A percentile compares a stretch with the other conserved stretches of the same genome.
These are phyloP conservation scores for Andrena dorsata DNA, from an alignment of 2,888 invertebrate species.

Conservation along the genomic window DNA sequence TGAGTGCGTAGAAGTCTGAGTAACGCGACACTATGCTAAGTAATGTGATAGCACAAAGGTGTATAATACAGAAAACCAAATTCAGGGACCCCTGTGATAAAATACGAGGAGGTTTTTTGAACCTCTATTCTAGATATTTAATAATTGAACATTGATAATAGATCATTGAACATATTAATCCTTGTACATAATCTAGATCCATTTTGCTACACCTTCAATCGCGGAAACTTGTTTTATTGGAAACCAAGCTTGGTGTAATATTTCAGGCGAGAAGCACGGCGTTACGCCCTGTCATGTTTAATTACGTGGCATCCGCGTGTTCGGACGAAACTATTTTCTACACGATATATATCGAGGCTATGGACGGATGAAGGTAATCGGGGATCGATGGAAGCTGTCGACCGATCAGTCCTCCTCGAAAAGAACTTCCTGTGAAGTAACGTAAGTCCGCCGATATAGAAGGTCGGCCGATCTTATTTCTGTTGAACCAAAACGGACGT, in stretches of 20 bases:
- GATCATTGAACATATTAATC: no score
- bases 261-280: slow-evolving; percentile 14
- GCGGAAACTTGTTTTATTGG: background rate
- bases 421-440: slow-evolving; percentile 29
- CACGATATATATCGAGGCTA: background rate
- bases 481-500: slow-evolving; percentile 38
- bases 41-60: background rate
- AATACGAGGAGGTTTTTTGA: no score
- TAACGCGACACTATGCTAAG: background rate
- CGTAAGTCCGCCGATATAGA: slow-evolving; percentile 16
- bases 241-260: background rate
- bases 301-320: slow-evolving; percentile 6
- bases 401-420: slow-evolving; percentile 29
- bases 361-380: slow-evolving; percentile 19
- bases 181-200: no score
- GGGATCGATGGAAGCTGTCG: slow-evolving; percentile 23
- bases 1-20: background rate
- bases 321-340: slow-evolving; percentile 20
- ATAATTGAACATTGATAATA: no score
- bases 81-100: background rate
- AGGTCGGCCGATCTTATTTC: slow-evolving; percentile 43
- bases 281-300: slow-evolving; percentile 8
- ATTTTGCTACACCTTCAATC: background rate
- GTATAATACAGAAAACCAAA: background rate
- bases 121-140: no score